Percentiles rank a stretch among this genome's conserved stretches.
Evolutionary conservation across 2,797 vertebrate species (phyloP).

Genomic region (Lemur catta): DNA sequence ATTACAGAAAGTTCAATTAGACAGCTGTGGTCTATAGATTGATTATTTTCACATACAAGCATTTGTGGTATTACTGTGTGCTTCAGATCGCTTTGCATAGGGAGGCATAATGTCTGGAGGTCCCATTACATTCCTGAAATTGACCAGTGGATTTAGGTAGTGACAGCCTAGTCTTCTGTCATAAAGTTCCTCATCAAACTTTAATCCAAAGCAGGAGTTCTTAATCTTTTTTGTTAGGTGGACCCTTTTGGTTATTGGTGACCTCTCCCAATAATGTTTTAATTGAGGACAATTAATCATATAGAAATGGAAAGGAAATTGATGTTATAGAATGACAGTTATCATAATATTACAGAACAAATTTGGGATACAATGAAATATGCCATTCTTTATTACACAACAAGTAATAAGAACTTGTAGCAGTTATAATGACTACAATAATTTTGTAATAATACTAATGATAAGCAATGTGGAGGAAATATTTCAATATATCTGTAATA

Average conservation of each 20-base stretch:
- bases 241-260: neutral
- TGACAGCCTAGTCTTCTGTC: neutral
- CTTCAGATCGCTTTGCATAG: neutral
- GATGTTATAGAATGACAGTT: neutral
- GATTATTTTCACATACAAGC: neutral
- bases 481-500: neutral
- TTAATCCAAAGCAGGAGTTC: neutral
- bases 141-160: neutral
- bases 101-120: neutral
- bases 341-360: neutral
- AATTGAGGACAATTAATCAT: neutral
- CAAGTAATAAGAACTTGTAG: neutral
- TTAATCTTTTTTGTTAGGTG: neutral
- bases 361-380: neutral
- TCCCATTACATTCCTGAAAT: neutral
- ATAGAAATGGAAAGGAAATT: neutral
- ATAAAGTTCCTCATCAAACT: neutral
- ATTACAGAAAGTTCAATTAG: neutral
- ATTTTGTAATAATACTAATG: neutral
- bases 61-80: fast-evolving
- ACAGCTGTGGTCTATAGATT: neutral
- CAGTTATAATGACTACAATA: neutral
- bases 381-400: neutral
- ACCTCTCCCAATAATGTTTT: neutral
- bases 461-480: neutral